Conservation (phyloP, 2,888 invertebrate genomes). For the Troglohyphantes excavatus region DNA sequence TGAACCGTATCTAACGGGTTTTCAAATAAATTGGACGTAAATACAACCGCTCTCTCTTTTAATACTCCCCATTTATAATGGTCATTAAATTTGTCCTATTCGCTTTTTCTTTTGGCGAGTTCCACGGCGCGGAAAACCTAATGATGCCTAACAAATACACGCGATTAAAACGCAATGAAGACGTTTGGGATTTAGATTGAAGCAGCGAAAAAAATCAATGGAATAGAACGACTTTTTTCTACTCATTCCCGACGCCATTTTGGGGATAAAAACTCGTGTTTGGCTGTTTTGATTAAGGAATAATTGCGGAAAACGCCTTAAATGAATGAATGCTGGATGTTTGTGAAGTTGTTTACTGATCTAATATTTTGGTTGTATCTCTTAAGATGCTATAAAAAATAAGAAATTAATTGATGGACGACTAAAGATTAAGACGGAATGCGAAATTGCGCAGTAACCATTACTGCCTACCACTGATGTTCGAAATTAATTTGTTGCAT, state of each 20-base stretch:
- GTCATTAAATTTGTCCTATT: slow-evolving; percentile 65
- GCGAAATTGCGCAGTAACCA: not conserved
- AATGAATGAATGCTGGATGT: no score
- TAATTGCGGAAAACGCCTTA: slow-evolving; percentile 28
- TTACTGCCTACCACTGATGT: slow-evolving; percentile 33
- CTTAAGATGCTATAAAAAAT: no score
- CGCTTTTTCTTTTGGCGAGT: not conserved
- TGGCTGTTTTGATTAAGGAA: slow-evolving; percentile 53
- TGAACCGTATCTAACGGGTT: slow-evolving; percentile 53
- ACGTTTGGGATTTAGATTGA: slow-evolving; percentile 9
- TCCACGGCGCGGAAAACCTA: slow-evolving; percentile 34
- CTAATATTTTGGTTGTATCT: no score
- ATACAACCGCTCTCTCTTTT: slow-evolving; percentile 12
- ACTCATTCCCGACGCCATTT: not conserved
- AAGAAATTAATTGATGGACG: no score
- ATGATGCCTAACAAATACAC: slow-evolving; percentile 48
- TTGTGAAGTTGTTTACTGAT: not conserved
- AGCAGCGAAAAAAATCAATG: slow-evolving; percentile 15
- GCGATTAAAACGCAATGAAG: slow-evolving; percentile 50
- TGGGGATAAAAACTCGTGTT: slow-evolving; percentile 19
- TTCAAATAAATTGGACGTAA: slow-evolving; percentile 59
- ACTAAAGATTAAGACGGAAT: no score
- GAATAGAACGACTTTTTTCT: slow-evolving; percentile 20
- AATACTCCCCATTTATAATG: slow-evolving; percentile 58
- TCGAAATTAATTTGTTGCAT: slow-evolving; percentile 12